Percentiles rank a stretch among this genome's conserved stretches.
Evolutionary conservation across 92 coral and sea anemone species (phyloP).

Genomic region (Diadumene lineata): DNA sequence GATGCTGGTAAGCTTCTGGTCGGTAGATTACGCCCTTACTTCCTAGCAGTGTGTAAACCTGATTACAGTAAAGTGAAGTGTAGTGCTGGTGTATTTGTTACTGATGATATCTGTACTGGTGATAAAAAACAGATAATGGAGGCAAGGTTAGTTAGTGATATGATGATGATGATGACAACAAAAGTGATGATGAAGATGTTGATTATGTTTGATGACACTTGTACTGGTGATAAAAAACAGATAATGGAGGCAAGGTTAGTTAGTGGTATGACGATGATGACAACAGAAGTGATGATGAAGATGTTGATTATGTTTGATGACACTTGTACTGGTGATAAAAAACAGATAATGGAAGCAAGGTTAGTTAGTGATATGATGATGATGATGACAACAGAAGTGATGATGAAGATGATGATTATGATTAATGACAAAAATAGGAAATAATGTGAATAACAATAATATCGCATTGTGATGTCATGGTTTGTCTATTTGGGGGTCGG

Average conservation of each 20-base stretch:
- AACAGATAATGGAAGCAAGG: slow-evolving; percentile 77
- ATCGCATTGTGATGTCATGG: neutral
- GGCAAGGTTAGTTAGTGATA: slow-evolving; percentile 61
- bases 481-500: too few species aligned
- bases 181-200: neutral
- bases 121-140: slow-evolving; percentile 66
- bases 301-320: slow-evolving; percentile 18
- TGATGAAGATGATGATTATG: neutral
- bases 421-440: too few species aligned
- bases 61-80: slow-evolving; percentile 75
- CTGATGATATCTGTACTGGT: slow-evolving; percentile 81
- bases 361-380: slow-evolving; percentile 6
- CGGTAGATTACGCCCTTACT: slow-evolving; percentile 92
- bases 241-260: slow-evolving; percentile 80
- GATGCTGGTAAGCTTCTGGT: slow-evolving; percentile 89
- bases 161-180: neutral
- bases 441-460: neutral
- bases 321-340: slow-evolving; percentile 78
- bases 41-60: slow-evolving; percentile 87
- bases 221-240: slow-evolving; percentile 79
- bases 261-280: neutral
- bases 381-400: neutral
- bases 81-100: slow-evolving; percentile 59
- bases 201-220: slow-evolving; percentile 37
- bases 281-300: neutral